Conservation (phyloP, 2,888 invertebrate species). For the Nemurella pictetii region DNA sequence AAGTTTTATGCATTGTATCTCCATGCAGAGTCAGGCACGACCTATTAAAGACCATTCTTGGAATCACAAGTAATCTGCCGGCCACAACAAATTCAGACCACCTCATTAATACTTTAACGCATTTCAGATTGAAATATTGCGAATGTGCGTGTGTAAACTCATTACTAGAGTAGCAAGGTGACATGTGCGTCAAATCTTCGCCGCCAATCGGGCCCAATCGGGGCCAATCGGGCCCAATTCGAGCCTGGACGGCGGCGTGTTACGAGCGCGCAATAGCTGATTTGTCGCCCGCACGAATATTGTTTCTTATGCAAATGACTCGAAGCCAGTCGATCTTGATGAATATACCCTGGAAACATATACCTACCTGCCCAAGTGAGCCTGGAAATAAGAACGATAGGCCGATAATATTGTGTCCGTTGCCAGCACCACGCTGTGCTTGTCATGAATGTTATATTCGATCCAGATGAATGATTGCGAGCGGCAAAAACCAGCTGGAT, state of each 20-base stretch:
- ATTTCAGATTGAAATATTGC: neutral
- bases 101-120: constrained; percentile 3
- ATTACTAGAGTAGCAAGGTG: neutral
- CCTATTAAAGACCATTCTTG: no score
- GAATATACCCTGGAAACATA: neutral
- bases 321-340: neutral
- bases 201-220: neutral
- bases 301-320: constrained; percentile 5
- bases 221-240: neutral
- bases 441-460: neutral
- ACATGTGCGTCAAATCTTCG: neutral
- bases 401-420: neutral
- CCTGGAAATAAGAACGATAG: no score
- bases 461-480: neutral
- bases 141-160: neutral
- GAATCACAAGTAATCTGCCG: no score
- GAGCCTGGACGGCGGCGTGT: neutral
- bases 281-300: constrained; percentile 6
- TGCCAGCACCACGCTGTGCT: neutral
- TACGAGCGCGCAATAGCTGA: neutral
- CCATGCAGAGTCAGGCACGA: no score
- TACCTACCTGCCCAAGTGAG: neutral
- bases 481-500: neutral
- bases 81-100: no score
- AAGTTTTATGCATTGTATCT: no score